Evolutionary conservation across 30 jellyfish, hydroid and myxozoan species (phyloP).

Genomic region (Kudoa iwatai): DNA sequence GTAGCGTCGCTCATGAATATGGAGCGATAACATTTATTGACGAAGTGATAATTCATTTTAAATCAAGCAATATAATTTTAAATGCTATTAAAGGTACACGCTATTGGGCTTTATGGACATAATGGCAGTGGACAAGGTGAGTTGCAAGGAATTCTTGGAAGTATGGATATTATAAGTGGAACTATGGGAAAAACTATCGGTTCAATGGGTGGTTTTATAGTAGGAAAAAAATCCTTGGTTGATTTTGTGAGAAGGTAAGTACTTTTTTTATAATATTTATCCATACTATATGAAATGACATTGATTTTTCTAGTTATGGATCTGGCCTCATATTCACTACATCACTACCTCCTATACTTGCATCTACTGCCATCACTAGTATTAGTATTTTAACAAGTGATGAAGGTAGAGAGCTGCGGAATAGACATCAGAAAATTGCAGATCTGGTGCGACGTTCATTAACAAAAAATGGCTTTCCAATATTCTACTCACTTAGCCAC

Average conservation of each 20-base stretch:
- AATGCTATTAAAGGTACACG: too few relatives aligned
- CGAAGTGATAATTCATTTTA: too few relatives aligned
- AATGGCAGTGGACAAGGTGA: slow-evolving; percentile 1
- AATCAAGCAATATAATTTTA: too few relatives aligned
- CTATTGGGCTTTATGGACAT: slow-evolving; percentile 1
- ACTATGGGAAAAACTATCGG: slow-evolving; percentile 6
- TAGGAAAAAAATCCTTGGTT: slow-evolving; percentile 22
- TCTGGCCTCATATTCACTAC: slow-evolving; percentile 88
- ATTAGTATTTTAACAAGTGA: slow-evolving; percentile 24
- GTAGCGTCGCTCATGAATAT: neutral
- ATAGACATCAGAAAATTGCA: slow-evolving; percentile 20
- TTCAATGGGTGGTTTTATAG: slow-evolving; percentile 69
- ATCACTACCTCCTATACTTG: slow-evolving; percentile 84
- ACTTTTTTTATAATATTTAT: too few relatives aligned
- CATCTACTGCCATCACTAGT: slow-evolving; percentile 38
- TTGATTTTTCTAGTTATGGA: too few relatives aligned
- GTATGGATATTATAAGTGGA: slow-evolving; percentile 1
- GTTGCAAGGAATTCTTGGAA: neutral
- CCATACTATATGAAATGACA: too few relatives aligned
- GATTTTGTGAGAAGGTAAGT: slow-evolving; percentile 58
- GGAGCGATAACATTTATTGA: neutral
- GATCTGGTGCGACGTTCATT: slow-evolving; percentile 14
- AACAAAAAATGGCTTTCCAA: slow-evolving; percentile 56
- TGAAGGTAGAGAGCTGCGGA: slow-evolving; percentile 27
- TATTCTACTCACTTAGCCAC: slow-evolving; percentile 48